Conservation (phyloP, 2,888 invertebrate species). For the Eucera pruinosa region DNA sequence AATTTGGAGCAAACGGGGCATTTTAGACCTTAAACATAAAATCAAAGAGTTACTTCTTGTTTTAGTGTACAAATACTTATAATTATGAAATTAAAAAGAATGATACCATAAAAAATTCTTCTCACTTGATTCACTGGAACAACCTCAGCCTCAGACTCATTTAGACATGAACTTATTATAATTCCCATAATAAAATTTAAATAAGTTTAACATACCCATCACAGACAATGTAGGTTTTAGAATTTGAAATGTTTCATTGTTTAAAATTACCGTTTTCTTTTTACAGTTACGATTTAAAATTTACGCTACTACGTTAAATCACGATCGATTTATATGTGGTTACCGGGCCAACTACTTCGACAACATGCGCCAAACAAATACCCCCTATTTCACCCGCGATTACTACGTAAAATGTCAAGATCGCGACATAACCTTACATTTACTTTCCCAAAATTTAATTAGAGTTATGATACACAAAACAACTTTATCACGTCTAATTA, state of each 20-base stretch:
- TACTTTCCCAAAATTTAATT: constrained; percentile 49
- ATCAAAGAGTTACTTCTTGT: constrained; percentile 38
- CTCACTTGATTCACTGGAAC: constrained; percentile 80
- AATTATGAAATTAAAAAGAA: constrained; percentile 14
- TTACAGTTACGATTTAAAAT: constrained; percentile 62
- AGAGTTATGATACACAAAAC: background rate
- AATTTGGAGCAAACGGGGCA: constrained; percentile 99
- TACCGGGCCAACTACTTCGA: constrained; percentile 83
- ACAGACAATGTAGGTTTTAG: constrained; percentile 50
- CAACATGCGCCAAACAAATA: constrained; percentile 82
- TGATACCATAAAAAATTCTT: constrained; percentile 82
- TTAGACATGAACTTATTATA: constrained; percentile 82
- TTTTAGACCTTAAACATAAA: constrained; percentile 94
- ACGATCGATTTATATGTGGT: constrained; percentile 81
- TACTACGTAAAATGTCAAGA: constrained; percentile 42
- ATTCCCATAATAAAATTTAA: constrained; percentile 82
- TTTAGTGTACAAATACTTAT: constrained; percentile 1
- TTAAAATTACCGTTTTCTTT: constrained; percentile 16
- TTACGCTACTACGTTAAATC: constrained; percentile 62
- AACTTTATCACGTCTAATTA: background rate
- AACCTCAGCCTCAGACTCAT: constrained; percentile 81
- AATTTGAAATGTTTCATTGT: constrained; percentile 21
- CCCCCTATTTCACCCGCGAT: constrained; percentile 55
- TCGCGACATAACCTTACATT: constrained; percentile 62
- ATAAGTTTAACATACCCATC: constrained; percentile 75